These are phyloP conservation scores for Martes martes DNA, from an alignment of 2,113 vertebrate genomes.

Conservation along the genomic window DNA sequence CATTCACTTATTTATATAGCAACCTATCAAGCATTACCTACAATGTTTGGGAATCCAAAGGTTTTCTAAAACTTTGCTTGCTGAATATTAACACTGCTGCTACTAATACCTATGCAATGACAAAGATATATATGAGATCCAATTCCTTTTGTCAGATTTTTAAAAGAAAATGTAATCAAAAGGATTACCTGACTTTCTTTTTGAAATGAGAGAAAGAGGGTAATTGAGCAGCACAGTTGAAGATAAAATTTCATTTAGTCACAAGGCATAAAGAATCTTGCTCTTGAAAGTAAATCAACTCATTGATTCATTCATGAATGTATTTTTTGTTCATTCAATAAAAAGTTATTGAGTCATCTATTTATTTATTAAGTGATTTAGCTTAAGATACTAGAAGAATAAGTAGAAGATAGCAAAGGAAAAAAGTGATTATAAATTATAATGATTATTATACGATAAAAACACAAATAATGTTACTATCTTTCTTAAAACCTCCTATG, in stretches of 20 bases:
- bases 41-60: background rate
- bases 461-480: background rate
- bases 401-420: background rate
- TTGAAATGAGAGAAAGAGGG: background rate
- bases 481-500: background rate
- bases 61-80: background rate
- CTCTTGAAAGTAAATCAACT: background rate
- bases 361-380: background rate
- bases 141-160: background rate
- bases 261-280: background rate
- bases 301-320: background rate
- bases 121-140: background rate
- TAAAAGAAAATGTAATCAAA: constrained; percentile 20
- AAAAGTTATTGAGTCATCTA: background rate
- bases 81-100: background rate
- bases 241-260: constrained; percentile 25
- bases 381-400: background rate
- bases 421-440: background rate
- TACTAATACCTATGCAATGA: background rate
- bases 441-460: background rate
- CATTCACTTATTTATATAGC: background rate
- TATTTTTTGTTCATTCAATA: background rate
- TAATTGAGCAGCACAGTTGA: background rate
- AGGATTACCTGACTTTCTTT: background rate
- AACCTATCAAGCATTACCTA: background rate